These are phyloP conservation scores for Sylvilagus floridanus DNA, from an alignment of 2,797 vertebrate species.

Conservation along the genomic window DNA sequence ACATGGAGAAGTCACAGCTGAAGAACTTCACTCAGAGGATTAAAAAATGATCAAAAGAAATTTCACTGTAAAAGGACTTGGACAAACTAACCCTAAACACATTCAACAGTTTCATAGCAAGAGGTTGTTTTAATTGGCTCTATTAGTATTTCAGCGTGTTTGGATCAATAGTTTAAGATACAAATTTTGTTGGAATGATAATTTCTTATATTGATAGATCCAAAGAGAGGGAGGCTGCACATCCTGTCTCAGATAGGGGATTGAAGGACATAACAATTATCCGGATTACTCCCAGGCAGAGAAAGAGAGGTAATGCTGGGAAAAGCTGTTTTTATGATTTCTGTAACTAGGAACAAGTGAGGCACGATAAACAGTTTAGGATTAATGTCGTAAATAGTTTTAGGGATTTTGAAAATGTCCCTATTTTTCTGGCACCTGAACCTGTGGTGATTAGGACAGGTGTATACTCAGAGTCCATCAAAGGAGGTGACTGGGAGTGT, in stretches of 20 bases:
- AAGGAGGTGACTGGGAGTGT: background rate
- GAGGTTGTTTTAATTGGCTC: conserved; percentile 51
- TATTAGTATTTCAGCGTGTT: conserved; percentile 12
- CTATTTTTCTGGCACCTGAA: background rate
- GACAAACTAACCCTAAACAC: conserved; percentile 20
- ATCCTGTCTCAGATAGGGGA: background rate
- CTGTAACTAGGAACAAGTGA: background rate
- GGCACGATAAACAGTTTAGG: background rate
- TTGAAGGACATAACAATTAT: background rate
- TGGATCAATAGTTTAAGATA: background rate
- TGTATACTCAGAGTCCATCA: background rate
- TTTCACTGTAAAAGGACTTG: conserved; percentile 43
- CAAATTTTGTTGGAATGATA: background rate
- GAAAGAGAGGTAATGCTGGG: background rate
- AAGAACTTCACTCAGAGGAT: conserved; percentile 38
- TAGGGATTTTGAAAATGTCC: background rate
- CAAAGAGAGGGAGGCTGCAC: background rate
- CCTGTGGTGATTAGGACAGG: background rate
- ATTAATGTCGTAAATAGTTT: background rate
- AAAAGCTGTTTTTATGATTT: background rate
- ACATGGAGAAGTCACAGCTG: conserved; percentile 16
- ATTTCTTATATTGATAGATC: background rate
- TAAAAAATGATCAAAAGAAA: conserved; percentile 53
- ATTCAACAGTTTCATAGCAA: background rate
- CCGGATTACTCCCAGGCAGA: background rate